These are phyloP conservation scores for Drosophila ercepeae DNA, from an alignment of 1,140 invertebrate species.

Conservation along the genomic window DNA sequence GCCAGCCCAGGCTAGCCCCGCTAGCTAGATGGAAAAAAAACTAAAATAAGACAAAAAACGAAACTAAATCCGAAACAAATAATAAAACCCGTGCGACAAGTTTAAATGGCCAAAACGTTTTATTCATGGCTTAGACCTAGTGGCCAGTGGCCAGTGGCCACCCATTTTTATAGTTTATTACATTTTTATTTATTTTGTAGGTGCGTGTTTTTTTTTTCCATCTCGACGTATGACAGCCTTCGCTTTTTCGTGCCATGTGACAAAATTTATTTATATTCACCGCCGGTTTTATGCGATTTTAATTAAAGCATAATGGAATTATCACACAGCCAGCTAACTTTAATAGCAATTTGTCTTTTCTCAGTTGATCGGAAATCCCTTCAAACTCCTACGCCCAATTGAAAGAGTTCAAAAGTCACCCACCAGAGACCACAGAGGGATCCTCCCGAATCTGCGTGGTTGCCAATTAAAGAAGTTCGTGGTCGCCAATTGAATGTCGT, in stretches of 20 bases:
- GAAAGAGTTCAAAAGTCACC: slow-evolving; percentile 51
- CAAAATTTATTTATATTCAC: slow-evolving; percentile 60
- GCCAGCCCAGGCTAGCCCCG: slow-evolving; percentile 14
- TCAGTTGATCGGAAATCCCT: slow-evolving; percentile 1
- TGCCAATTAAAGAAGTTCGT: slow-evolving; percentile 54
- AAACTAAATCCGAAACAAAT: slow-evolving; percentile 38
- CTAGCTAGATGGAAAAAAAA: slow-evolving; percentile 8
- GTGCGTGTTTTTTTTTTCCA: slow-evolving; percentile 36
- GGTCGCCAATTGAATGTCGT: slow-evolving; percentile 26
- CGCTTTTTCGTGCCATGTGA: slow-evolving; percentile 47
- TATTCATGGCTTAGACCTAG: slow-evolving; percentile 35
- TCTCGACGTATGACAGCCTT: slow-evolving; percentile 32
- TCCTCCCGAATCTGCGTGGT: slow-evolving; percentile 52
- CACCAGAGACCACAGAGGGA: neutral
- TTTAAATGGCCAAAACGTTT: slow-evolving; percentile 69
- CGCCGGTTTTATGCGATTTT: slow-evolving; percentile 62
- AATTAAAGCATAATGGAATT: slow-evolving; percentile 55
- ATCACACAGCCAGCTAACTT: slow-evolving; percentile 17
- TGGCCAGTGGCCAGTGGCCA: slow-evolving; percentile 61
- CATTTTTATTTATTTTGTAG: slow-evolving; percentile 29
- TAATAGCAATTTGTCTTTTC: slow-evolving; percentile 22
- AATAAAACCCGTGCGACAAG: slow-evolving; percentile 62
- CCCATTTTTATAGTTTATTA: slow-evolving; percentile 52
- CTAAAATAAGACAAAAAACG: slow-evolving; percentile 13
- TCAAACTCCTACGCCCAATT: slow-evolving; percentile 50